Conservation (phyloP, 2,797 vertebrate species). For the Telmatherina bonti region DNA sequence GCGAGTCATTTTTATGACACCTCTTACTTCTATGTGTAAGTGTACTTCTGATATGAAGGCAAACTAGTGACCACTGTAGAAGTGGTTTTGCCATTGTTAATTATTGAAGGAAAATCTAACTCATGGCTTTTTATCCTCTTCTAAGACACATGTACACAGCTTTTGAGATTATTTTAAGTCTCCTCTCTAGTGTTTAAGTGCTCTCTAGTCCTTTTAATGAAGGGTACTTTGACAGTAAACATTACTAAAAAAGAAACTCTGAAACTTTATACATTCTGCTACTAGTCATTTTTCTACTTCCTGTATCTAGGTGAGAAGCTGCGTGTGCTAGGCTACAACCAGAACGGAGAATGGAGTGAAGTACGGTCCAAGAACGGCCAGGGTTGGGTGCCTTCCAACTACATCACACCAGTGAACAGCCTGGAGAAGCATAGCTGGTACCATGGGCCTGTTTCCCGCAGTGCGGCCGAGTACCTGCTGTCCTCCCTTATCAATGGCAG, state of each 20-base stretch:
- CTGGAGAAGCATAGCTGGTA: slow-evolving; percentile 99
- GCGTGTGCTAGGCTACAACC: slow-evolving; percentile 97
- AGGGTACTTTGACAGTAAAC: neutral
- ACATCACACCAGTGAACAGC: slow-evolving; percentile 99
- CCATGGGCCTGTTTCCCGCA: slow-evolving; percentile 97
- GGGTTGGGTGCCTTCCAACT: slow-evolving; percentile 99
- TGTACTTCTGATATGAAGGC: slow-evolving; percentile 6
- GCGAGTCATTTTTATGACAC: slow-evolving; percentile 16
- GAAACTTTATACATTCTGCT: neutral
- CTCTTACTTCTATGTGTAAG: slow-evolving; percentile 9
- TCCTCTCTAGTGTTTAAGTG: neutral
- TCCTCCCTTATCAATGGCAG: slow-evolving; percentile 98
- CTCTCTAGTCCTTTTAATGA: neutral
- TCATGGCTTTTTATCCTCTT: neutral
- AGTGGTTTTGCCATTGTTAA: too few relatives aligned
- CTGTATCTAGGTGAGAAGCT: slow-evolving; percentile 92
- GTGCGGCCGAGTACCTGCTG: slow-evolving; percentile 95
- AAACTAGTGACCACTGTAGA: neutral
- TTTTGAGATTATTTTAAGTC: neutral
- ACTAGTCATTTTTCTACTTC: neutral
- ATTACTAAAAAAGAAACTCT: neutral
- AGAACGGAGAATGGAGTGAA: slow-evolving; percentile 99
- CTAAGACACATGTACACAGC: neutral
- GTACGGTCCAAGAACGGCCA: slow-evolving; percentile 98
- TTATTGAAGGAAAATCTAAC: neutral